A percentile compares a stretch with the other conserved stretches of the same genome.
Evolutionary conservation across 2,113 vertebrate species (phyloP).

Genomic region (Cnemophilus loriae): DNA sequence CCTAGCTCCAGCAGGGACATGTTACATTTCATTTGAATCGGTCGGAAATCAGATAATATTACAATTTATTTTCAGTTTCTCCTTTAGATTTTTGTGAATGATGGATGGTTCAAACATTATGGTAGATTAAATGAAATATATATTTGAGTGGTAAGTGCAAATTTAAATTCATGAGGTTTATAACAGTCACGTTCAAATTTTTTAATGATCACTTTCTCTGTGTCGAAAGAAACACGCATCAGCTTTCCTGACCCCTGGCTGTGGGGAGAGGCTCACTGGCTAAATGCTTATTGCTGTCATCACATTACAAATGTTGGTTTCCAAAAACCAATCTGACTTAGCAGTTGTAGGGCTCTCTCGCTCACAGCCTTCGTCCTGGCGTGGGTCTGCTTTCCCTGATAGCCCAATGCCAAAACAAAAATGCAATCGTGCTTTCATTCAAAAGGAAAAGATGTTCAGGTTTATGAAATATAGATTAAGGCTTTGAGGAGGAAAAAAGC

Average conservation of each 20-base stretch:
- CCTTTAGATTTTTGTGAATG: not conserved
- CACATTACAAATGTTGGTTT: not conserved
- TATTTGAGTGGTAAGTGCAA: not conserved
- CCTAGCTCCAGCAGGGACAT: not conserved
- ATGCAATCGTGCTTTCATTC: slow-evolving; percentile 4
- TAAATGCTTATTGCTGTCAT: not conserved
- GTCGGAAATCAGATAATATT: not conserved
- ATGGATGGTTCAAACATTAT: not conserved
- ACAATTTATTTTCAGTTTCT: not conserved
- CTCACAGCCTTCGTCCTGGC: slow-evolving; percentile 55
- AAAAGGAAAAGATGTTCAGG: not conserved
- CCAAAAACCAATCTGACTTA: not conserved
- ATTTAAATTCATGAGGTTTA: not conserved
- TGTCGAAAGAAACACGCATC: not conserved
- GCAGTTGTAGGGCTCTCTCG: slow-evolving; percentile 19
- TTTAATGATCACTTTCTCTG: not conserved
- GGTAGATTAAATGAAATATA: not conserved
- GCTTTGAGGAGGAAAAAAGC: slow-evolving; percentile 57
- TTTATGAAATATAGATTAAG: slow-evolving; percentile 67
- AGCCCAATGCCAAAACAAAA: slow-evolving; percentile 8
- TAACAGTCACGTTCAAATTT: not conserved
- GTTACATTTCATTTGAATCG: not conserved
- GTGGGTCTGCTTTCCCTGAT: not conserved
- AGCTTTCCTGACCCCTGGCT: not conserved
- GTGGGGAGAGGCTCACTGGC: not conserved